Percentiles rank a stretch among this genome's conserved stretches.
These are phyloP conservation scores for Drosophila ogumai DNA, from an alignment of 1,140 invertebrate species.

Conservation along the genomic window DNA sequence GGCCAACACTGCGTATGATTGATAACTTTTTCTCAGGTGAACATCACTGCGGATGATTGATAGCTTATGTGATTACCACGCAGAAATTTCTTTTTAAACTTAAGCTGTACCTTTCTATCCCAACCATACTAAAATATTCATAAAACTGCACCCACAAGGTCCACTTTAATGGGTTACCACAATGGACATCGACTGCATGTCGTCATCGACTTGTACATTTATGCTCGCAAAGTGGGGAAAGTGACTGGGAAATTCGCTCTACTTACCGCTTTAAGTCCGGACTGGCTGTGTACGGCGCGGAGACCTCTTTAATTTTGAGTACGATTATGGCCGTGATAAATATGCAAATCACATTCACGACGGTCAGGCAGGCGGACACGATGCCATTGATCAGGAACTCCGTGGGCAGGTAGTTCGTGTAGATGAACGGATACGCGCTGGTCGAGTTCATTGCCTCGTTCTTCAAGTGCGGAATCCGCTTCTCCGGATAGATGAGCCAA, in stretches of 20 bases:
- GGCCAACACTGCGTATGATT: constrained; percentile 8
- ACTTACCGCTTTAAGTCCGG: constrained; percentile 89
- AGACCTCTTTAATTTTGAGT: constrained; percentile 95
- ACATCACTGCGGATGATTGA: constrained; percentile 1
- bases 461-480: constrained; percentile 89
- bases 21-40: constrained; percentile 6
- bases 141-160: not conserved
- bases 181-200: constrained; percentile 16
- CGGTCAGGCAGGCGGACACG: constrained; percentile 91
- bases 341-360: constrained; percentile 94
- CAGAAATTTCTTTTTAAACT: not conserved
- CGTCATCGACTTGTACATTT: constrained; percentile 36
- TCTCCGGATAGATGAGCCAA: constrained; percentile 89
- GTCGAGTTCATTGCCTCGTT: constrained; percentile 88
- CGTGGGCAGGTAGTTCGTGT: constrained; percentile 89
- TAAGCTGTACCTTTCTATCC: not conserved
- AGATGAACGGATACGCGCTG: constrained; percentile 88
- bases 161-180: constrained; percentile 9
- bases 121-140: not conserved
- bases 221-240: constrained; percentile 8
- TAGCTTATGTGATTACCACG: not conserved
- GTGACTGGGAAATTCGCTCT: constrained; percentile 8
- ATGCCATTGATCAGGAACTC: constrained; percentile 92
- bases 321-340: constrained; percentile 93
- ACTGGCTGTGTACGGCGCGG: constrained; percentile 91